Conservation (phyloP, 2,113 vertebrate genomes). For the Lates calcarifer region DNA sequence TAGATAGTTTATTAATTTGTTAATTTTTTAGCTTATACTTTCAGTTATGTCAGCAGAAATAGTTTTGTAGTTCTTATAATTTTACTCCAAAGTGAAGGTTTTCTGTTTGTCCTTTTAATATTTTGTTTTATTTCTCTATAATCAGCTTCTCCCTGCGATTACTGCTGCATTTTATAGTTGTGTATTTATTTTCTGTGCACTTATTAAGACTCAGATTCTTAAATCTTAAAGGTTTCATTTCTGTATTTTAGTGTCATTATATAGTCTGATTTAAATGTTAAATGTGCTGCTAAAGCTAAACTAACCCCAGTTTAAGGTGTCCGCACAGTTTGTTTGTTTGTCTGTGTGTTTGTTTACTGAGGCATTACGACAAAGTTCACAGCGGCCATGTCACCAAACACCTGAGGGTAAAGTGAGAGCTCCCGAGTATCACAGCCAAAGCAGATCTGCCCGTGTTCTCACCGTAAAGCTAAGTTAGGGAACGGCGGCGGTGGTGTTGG, state of each 20-base stretch:
- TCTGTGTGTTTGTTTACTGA: conserved; percentile 48
- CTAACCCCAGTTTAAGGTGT: not conserved
- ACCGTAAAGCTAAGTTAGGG: conserved; percentile 49
- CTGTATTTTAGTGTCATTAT: too few species aligned
- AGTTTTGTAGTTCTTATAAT: not conserved
- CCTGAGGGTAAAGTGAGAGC: conserved; percentile 49
- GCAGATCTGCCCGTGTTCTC: conserved; percentile 29
- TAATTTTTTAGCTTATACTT: too few species aligned
- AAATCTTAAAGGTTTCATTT: too few species aligned
- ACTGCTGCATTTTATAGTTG: not conserved
- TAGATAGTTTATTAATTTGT: too few species aligned
- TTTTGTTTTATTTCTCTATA: not conserved
- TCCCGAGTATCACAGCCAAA: not conserved
- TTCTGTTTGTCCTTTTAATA: not conserved
- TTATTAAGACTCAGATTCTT: too few species aligned
- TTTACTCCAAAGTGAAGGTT: not conserved
- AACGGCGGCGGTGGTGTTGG: not conserved
- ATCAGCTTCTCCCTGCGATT: not conserved
- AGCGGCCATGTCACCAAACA: conserved; percentile 40
- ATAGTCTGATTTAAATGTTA: not conserved
- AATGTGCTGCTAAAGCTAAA: not conserved
- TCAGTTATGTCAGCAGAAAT: too few species aligned
- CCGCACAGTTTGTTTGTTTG: conserved; percentile 31
- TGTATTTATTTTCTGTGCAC: not conserved
- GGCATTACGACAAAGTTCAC: conserved; percentile 49